Evolutionary conservation across 2,888 invertebrate species (phyloP).

Genomic region (Drosophila mulleri): DNA sequence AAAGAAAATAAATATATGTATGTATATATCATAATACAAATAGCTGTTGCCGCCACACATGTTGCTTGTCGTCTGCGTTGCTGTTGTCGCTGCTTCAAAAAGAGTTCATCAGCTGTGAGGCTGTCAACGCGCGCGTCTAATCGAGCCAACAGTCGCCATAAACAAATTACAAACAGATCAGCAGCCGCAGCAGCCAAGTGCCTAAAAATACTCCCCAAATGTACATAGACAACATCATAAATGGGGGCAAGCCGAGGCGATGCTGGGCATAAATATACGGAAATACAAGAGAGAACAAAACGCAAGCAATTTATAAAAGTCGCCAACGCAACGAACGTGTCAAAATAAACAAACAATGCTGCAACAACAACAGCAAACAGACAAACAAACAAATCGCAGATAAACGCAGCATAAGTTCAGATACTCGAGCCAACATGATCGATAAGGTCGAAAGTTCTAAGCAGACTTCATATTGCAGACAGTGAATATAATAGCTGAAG

Average conservation of each 20-base stretch:
- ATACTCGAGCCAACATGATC: conserved; percentile 8
- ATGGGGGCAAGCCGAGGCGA: conserved; percentile 35
- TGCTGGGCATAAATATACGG: conserved; percentile 28
- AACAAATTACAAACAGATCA: conserved; percentile 72
- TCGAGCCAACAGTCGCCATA: conserved; percentile 76
- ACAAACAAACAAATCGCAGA: conserved; percentile 44
- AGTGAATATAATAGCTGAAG: background rate
- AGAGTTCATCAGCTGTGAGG: conserved; percentile 70
- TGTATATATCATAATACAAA: conserved; percentile 2
- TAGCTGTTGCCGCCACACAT: conserved; percentile 54
- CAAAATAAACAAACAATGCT: conserved; percentile 72
- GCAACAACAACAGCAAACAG: conserved; percentile 23
- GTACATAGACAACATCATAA: conserved; percentile 33
- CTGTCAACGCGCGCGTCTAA: conserved; percentile 72
- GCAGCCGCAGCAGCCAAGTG: conserved; percentile 19
- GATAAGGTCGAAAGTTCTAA: conserved; percentile 13
- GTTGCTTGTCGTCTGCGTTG: conserved; percentile 34
- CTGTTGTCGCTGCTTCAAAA: conserved; percentile 54
- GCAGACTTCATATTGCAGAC: conserved; percentile 3
- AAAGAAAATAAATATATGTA: background rate
- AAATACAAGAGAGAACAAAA: conserved; percentile 27
- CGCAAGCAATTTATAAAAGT: conserved; percentile 53
- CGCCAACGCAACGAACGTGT: conserved; percentile 63
- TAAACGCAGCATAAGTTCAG: conserved; percentile 23
- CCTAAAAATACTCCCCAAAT: conserved; percentile 51